These are phyloP conservation scores for Vanessa cardui DNA, from an alignment of 2,888 invertebrate species.

Conservation along the genomic window DNA sequence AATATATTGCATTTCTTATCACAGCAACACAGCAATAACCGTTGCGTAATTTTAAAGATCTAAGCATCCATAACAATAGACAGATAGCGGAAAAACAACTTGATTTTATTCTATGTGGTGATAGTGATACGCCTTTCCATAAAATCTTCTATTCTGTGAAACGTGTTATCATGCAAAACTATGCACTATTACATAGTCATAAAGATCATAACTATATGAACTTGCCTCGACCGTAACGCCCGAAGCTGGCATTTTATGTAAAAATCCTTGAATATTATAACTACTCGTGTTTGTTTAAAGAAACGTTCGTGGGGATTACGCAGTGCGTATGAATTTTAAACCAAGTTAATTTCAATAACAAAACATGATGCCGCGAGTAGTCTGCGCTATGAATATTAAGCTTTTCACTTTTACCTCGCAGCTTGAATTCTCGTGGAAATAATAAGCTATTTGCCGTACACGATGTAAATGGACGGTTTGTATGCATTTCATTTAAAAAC, in stretches of 20 bases:
- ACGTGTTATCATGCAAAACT: not conserved
- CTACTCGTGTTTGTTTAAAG: slow-evolving; percentile 32
- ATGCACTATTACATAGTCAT: not conserved
- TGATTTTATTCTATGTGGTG: no score
- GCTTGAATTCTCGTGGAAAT: slow-evolving; percentile 6
- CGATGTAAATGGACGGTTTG: slow-evolving; percentile 9
- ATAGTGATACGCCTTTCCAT: not conserved
- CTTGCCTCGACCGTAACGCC: not conserved
- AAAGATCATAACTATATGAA: not conserved
- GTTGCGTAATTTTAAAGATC: no score
- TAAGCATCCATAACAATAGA: no score
- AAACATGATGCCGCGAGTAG: slow-evolving; percentile 34
- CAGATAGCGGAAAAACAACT: no score
- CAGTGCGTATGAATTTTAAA: slow-evolving; percentile 44
- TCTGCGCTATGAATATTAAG: slow-evolving; percentile 39
- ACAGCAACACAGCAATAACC: no score
- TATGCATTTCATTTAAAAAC: not conserved
- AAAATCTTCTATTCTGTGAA: not conserved
- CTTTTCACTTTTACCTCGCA: slow-evolving; percentile 12
- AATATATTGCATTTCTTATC: no score
- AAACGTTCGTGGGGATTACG: slow-evolving; percentile 30
- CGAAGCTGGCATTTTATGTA: slow-evolving; percentile 14
- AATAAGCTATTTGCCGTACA: slow-evolving; percentile 7
- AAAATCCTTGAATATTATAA: slow-evolving; percentile 27
- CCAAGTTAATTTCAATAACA: slow-evolving; percentile 45